phyloP scores from a whole-genome alignment of 2,888 invertebrate genomes.

The Salpingus planirostris region DNA sequence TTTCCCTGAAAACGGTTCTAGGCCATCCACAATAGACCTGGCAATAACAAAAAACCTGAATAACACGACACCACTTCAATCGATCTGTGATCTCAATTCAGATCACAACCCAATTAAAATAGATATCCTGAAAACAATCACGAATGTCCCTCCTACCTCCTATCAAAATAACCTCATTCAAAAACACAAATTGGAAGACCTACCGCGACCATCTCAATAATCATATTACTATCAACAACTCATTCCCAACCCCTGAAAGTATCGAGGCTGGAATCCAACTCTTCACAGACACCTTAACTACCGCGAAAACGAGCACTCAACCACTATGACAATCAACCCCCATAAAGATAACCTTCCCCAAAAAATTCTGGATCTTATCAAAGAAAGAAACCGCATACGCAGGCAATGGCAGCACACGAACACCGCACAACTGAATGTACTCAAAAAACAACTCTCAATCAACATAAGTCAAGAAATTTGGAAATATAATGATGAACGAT shows the following conservation, averaged over 20 bases:
- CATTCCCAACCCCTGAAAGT: background rate
- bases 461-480: constrained; percentile 1
- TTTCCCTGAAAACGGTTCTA: constrained; percentile 1
- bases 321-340: background rate
- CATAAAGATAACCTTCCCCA: background rate
- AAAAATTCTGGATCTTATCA: constrained; percentile 6
- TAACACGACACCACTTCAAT: background rate
- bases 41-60: constrained; percentile 2
- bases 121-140: background rate
- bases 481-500: no score
- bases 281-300: background rate
- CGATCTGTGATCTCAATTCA: constrained; percentile 1
- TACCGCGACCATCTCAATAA: background rate
- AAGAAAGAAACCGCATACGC: constrained; percentile 7
- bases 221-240: background rate
- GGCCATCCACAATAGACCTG: constrained; percentile 3
- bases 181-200: constrained; percentile 4
- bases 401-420: constrained; percentile 5
- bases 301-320: background rate
- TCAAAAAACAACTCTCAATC: background rate
- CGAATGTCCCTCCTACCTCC: background rate
- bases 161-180: background rate
- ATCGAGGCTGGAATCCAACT: background rate
- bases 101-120: constrained; percentile 4
- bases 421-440: background rate